Conservation (phyloP, 2,888 invertebrate species). For the Suillia variegata region DNA sequence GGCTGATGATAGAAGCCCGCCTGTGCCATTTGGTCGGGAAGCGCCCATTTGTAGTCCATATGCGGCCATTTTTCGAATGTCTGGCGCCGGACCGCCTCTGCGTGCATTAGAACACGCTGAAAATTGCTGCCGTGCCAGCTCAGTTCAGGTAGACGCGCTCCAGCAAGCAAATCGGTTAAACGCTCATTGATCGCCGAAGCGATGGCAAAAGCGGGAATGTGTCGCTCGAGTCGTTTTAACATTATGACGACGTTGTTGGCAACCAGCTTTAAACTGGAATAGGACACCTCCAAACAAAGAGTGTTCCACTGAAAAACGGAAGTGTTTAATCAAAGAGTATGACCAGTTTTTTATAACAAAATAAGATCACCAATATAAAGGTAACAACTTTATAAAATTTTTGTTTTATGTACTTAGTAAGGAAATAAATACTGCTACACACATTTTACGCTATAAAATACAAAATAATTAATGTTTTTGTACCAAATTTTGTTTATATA, state of each 20-base stretch:
- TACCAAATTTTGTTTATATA: too few relatives aligned
- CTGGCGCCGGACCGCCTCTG: conserved; percentile 86
- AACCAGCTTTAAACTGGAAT: conserved; percentile 78
- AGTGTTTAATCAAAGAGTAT: conserved; percentile 13
- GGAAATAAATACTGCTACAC: too few relatives aligned
- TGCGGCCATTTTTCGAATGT: conserved; percentile 96
- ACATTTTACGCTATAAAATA: too few relatives aligned
- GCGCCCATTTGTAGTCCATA: conserved; percentile 96
- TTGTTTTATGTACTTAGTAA: too few relatives aligned
- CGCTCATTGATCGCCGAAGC: conserved; percentile 89
- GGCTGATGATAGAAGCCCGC: conserved; percentile 97
- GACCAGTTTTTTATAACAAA: not conserved
- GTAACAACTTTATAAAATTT: too few relatives aligned
- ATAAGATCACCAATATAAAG: not conserved
- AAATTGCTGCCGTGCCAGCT: conserved; percentile 58
- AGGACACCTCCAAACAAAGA: conserved; percentile 80
- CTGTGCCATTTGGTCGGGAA: conserved; percentile 95
- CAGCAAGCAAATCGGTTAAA: conserved; percentile 74
- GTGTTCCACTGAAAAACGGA: conserved; percentile 81
- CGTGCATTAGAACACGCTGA: conserved; percentile 77
- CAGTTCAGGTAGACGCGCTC: conserved; percentile 56
- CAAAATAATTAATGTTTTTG: too few relatives aligned
- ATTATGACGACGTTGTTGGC: conserved; percentile 81
- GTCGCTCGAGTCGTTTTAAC: conserved; percentile 79
- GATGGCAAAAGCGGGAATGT: conserved; percentile 84